These are phyloP conservation scores for Amblyopsis hoosieri DNA, from an alignment of 2,797 vertebrate species.

Conservation along the genomic window DNA sequence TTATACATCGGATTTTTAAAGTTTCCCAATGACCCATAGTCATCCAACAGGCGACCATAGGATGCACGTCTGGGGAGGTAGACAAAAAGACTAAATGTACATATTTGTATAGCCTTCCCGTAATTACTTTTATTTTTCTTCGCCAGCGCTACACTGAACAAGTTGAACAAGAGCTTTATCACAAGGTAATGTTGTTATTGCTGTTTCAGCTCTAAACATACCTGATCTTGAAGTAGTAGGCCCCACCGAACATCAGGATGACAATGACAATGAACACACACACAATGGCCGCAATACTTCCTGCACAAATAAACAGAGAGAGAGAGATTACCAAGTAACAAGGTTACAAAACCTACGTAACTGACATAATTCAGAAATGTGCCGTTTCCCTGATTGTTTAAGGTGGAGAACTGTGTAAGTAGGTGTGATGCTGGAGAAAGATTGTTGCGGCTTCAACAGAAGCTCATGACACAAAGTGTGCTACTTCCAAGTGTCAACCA, in stretches of 20 bases:
- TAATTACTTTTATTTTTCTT: not conserved
- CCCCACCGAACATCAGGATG: slow-evolving; percentile 45
- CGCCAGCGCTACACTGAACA: too few species aligned
- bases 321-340: not conserved
- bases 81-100: not conserved
- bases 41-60: slow-evolving; percentile 85
- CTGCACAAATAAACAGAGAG: slow-evolving; percentile 40
- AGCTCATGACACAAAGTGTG: too few species aligned
- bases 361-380: too few species aligned
- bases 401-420: too few species aligned
- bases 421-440: too few species aligned
- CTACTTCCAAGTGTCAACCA: too few species aligned
- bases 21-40: slow-evolving; percentile 79
- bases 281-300: slow-evolving; percentile 52
- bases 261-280: slow-evolving; percentile 34
- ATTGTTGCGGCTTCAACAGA: too few species aligned
- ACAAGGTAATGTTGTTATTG: not conserved
- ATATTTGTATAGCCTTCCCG: not conserved
- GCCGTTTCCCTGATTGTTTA: too few species aligned
- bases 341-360: too few species aligned
- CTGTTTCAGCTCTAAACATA: slow-evolving; percentile 38
- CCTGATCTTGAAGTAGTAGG: slow-evolving; percentile 63
- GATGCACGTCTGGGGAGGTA: slow-evolving; percentile 74
- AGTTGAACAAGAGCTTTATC: too few species aligned
- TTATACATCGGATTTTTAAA: slow-evolving; percentile 92